These are phyloP conservation scores for Ridgeia piscesae DNA, from an alignment of 1,140 invertebrate genomes.

Conservation along the genomic window DNA sequence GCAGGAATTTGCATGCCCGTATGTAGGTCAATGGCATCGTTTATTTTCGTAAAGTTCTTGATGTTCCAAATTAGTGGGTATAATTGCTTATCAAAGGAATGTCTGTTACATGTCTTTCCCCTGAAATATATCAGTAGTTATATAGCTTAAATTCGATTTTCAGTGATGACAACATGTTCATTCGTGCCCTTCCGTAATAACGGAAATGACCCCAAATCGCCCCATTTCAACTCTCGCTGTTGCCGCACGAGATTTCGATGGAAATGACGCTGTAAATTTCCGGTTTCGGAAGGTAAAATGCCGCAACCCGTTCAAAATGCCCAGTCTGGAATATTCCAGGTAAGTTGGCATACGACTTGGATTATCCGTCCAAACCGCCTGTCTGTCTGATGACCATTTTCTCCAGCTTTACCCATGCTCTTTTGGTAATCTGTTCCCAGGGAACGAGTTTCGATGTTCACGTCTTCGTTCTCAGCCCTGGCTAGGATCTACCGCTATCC, in stretches of 20 bases:
- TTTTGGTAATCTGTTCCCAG: not conserved
- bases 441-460: not conserved
- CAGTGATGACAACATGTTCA: not conserved
- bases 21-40: not conserved
- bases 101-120: not conserved
- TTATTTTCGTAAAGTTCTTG: not conserved
- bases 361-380: not conserved
- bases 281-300: conserved; percentile 4
- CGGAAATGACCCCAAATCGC: not conserved
- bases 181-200: not conserved
- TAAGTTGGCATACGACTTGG: not conserved
- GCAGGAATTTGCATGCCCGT: conserved; percentile 3
- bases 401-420: not conserved
- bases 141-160: not conserved
- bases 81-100: not conserved
- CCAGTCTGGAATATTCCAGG: not conserved
- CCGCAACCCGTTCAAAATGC: conserved; percentile 3
- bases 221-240: not conserved
- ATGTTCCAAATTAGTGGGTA: not conserved
- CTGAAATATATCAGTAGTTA: not conserved
- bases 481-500: not conserved
- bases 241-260: not conserved
- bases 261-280: not conserved
- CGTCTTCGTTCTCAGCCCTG: not conserved
- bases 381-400: not conserved